phyloP scores from a whole-genome alignment of 1,140 invertebrate genomes.

The Brachionus manjavacas region DNA sequence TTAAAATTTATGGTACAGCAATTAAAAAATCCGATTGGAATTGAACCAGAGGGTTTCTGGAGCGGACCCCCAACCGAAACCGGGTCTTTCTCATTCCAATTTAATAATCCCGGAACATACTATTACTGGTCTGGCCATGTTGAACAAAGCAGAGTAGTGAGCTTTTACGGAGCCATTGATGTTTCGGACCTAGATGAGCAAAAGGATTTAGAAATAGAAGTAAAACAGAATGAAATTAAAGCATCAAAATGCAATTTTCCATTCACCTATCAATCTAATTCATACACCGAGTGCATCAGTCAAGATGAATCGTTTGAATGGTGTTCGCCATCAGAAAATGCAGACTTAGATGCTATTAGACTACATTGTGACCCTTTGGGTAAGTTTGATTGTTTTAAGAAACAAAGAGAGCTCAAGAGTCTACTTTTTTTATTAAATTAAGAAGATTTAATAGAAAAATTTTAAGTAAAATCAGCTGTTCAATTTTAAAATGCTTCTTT shows the following conservation, averaged over 20 bases:
- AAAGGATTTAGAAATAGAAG: constrained; percentile 32
- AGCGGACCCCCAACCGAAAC: background rate
- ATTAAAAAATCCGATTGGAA: constrained; percentile 7
- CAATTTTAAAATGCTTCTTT: no score
- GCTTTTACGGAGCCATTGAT: constrained; percentile 46
- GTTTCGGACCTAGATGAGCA: constrained; percentile 44
- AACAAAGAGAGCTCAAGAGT: no score
- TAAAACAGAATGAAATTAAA: background rate
- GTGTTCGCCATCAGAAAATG: background rate
- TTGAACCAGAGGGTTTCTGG: background rate
- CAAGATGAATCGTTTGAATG: background rate
- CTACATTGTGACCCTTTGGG: background rate
- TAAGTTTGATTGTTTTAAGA: background rate
- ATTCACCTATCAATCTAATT: background rate
- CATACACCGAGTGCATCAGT: background rate
- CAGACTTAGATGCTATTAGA: background rate
- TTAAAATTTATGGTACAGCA: constrained; percentile 45
- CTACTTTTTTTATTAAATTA: no score
- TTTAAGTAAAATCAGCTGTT: no score
- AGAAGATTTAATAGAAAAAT: no score
- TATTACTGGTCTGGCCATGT: constrained; percentile 48
- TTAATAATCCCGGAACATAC: constrained; percentile 46
- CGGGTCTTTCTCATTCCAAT: constrained; percentile 46
- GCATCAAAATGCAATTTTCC: background rate
- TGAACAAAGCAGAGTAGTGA: constrained; percentile 44